phyloP scores from a whole-genome alignment of 2,888 invertebrate genomes.

The Eristalis pertinax region DNA sequence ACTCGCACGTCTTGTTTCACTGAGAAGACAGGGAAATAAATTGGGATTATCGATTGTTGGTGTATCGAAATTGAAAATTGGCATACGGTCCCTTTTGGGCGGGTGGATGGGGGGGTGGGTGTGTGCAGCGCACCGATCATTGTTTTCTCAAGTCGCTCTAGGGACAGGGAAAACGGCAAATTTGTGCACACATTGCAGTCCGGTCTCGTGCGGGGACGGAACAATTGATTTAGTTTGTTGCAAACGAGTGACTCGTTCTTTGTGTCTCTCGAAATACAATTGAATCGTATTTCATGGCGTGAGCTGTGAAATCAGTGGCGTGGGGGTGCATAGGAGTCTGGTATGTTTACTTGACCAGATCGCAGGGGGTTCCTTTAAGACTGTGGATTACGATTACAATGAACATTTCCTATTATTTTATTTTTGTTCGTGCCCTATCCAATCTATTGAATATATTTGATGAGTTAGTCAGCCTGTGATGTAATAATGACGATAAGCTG shows the following conservation, averaged over 20 bases:
- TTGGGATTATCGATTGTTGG: slow-evolving; percentile 20
- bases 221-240: background rate
- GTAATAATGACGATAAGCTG: background rate
- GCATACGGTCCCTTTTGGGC: background rate
- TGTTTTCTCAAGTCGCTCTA: background rate
- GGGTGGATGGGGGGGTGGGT: background rate
- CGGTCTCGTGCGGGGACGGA: background rate
- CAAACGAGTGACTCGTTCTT: background rate
- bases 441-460: background rate
- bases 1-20: background rate
- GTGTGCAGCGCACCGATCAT: background rate
- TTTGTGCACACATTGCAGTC: background rate
- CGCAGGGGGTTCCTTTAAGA: background rate
- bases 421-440: background rate
- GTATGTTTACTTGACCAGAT: background rate
- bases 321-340: background rate
- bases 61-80: slow-evolving; percentile 24
- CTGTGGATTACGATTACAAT: background rate
- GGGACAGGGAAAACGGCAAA: background rate
- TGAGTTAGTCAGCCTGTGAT: background rate
- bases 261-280: background rate
- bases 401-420: background rate
- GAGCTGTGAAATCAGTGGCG: background rate
- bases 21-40: background rate
- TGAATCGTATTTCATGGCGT: background rate